Evolutionary conservation across 2,113 vertebrate species (phyloP).

Genomic region (Hydrolagus affinis): DNA sequence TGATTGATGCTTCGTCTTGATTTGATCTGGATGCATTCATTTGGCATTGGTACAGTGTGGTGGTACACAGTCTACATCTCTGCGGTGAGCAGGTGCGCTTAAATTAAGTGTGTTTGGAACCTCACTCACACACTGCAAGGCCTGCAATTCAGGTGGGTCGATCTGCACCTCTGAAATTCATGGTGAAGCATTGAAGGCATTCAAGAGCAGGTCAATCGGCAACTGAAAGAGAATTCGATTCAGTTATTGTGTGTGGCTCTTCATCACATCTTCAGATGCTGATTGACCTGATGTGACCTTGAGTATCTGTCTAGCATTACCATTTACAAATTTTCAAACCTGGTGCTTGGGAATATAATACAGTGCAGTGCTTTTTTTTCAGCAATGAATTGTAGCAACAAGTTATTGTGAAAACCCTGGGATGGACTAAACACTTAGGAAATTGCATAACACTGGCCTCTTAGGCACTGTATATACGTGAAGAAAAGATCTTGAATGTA

Average conservation of each 20-base stretch:
- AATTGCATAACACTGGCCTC: not conserved
- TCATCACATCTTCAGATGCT: too few relatives aligned
- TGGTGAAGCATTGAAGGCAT: too few relatives aligned
- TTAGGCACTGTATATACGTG: not conserved
- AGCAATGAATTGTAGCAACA: not conserved
- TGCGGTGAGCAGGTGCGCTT: too few relatives aligned
- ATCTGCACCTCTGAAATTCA: too few relatives aligned
- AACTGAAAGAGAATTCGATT: too few relatives aligned
- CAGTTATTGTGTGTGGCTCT: too few relatives aligned
- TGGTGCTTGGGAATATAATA: not conserved
- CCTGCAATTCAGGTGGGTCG: too few relatives aligned
- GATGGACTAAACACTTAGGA: not conserved
- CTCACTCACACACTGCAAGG: too few relatives aligned
- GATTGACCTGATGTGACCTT: too few relatives aligned
- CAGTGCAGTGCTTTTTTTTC: not conserved
- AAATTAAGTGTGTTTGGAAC: too few relatives aligned
- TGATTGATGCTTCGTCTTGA: not conserved
- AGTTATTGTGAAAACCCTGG: not conserved
- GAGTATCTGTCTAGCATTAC: not conserved
- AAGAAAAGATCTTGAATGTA: not conserved
- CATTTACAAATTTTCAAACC: not conserved
- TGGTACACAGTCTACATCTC: too few relatives aligned
- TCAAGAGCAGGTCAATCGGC: too few relatives aligned
- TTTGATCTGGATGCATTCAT: not conserved
- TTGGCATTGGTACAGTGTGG: not conserved